Evolutionary conservation across 2,113 vertebrate genomes (phyloP).

Genomic region (Corythaixoides concolor): DNA sequence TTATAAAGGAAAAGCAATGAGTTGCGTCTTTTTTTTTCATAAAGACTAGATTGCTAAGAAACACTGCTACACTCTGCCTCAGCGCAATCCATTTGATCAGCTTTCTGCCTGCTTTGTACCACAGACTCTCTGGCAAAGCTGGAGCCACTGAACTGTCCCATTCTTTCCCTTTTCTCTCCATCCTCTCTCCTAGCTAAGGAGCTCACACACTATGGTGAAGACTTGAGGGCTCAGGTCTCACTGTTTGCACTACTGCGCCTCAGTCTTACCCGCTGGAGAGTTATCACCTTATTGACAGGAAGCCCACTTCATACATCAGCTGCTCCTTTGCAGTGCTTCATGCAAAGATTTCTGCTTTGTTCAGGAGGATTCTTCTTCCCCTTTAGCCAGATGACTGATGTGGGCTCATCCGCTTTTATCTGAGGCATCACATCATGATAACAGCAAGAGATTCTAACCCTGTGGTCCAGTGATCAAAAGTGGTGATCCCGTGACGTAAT

Average conservation of each 20-base stretch:
- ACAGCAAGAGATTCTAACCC: neutral
- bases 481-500: neutral
- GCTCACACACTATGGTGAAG: neutral
- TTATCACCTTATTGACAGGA: neutral
- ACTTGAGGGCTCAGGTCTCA: neutral
- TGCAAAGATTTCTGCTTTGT: neutral
- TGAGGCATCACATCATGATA: neutral
- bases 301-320: neutral
- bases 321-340: neutral
- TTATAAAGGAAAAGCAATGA: neutral
- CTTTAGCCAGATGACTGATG: rapidly evolving
- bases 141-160: neutral
- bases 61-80: neutral
- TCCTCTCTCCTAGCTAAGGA: neutral
- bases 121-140: neutral
- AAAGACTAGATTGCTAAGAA: neutral
- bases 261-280: neutral
- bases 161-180: neutral
- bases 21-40: neutral
- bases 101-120: neutral
- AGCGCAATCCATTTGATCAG: neutral
- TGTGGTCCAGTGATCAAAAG: neutral
- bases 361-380: neutral
- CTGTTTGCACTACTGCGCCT: neutral
- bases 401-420: neutral